Conservation (phyloP, 2,888 invertebrate species). For the Drosophila picticornis region DNA sequence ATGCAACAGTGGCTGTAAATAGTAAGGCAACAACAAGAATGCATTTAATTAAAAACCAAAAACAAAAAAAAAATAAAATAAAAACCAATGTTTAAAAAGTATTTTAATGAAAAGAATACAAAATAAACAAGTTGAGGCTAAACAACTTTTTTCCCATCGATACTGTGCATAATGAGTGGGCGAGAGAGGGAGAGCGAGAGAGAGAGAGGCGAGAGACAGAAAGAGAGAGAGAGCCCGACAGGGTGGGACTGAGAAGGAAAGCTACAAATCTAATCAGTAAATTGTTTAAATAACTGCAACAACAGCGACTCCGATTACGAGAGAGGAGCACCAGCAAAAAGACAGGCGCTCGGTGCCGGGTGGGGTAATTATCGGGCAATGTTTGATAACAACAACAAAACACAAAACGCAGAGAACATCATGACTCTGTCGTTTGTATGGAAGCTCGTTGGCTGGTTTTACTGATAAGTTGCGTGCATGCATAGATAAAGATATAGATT, state of each 20-base stretch:
- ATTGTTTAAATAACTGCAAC: constrained; percentile 77
- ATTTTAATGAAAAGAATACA: constrained; percentile 30
- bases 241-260: not conserved
- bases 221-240: too few relatives aligned
- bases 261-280: constrained; percentile 74
- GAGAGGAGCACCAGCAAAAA: not conserved
- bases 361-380: constrained; percentile 37
- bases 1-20: constrained; percentile 37
- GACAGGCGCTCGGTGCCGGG: not conserved
- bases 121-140: constrained; percentile 17
- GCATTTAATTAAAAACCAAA: constrained; percentile 56
- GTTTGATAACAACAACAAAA: constrained; percentile 44
- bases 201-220: too few relatives aligned
- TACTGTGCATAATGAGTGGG: not conserved
- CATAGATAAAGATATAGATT: constrained; percentile 1
- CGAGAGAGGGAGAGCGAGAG: too few relatives aligned
- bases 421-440: constrained; percentile 12
- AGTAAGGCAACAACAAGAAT: constrained; percentile 33
- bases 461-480: constrained; percentile 47
- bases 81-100: constrained; percentile 25
- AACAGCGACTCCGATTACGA: constrained; percentile 52
- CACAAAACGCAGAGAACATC: not conserved
- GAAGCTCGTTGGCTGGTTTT: constrained; percentile 20
- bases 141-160: constrained; percentile 26
- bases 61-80: constrained; percentile 27